Evolutionary conservation across 1,140 invertebrate genomes (phyloP).

Genomic region (Drosophila melanogaster): Release_6_plus_ISO1_MT NT_033777.3:7129501-7130000

Average conservation of each 20-base stretch:
- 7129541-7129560: constrained; percentile 62
- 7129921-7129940: constrained; percentile 88
- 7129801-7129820: background rate
- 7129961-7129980: background rate
- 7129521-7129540: constrained; percentile 55
- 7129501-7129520: constrained; percentile 48
- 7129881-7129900: constrained; percentile 95
- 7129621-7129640: constrained; percentile 65
- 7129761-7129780: constrained; percentile 4
- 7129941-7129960: constrained; percentile 25
- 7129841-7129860: background rate
- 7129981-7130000: no score
- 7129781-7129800: background rate
- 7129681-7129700: constrained; percentile 33
- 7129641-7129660: constrained; percentile 52
- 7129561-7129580: constrained; percentile 33
- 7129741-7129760: background rate
- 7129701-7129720: no score
- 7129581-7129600: background rate
- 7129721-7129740: background rate
- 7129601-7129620: constrained; percentile 1
- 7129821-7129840: constrained; percentile 17
- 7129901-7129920: constrained; percentile 94
- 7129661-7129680: constrained; percentile 75
- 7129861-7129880: constrained; percentile 90